phyloP scores from a whole-genome alignment of 1,140 invertebrate genomes.

The Sycophila sp. region DNA sequence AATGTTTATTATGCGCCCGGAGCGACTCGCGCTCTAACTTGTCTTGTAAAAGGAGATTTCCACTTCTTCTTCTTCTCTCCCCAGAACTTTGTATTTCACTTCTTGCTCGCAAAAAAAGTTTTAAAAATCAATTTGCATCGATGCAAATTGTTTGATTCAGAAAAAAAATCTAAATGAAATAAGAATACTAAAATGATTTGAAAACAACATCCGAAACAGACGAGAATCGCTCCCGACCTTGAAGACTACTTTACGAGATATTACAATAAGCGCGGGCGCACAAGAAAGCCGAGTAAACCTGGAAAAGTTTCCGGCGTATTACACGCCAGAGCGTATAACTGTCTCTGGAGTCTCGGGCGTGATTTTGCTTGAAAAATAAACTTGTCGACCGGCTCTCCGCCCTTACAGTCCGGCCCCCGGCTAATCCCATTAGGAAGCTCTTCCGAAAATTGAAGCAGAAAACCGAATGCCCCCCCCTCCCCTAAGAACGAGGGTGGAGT shows the following conservation, averaged over 20 bases:
- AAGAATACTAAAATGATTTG: too few relatives aligned
- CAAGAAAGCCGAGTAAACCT: neutral
- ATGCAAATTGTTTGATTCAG: too few relatives aligned
- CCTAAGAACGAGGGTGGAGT: neutral
- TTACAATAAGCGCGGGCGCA: neutral
- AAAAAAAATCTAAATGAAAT: too few relatives aligned
- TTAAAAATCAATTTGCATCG: too few relatives aligned
- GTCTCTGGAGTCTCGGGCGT: neutral
- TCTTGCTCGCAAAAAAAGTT: too few relatives aligned
- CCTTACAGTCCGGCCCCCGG: neutral
- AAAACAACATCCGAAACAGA: too few relatives aligned
- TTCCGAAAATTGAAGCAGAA: slow-evolving; percentile 22
- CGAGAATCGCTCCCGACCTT: slow-evolving; percentile 6
- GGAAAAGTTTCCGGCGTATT: slow-evolving; percentile 10
- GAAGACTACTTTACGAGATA: slow-evolving; percentile 1
- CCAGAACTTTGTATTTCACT: too few relatives aligned
- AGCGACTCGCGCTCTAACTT: too few relatives aligned
- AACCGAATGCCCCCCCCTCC: neutral
- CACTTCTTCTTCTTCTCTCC: too few relatives aligned
- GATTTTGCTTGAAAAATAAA: slow-evolving; percentile 23
- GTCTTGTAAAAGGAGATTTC: too few relatives aligned
- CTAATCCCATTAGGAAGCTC: slow-evolving; percentile 28
- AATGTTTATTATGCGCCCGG: too few relatives aligned
- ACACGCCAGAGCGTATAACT: neutral
- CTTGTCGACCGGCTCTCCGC: neutral